Percentiles rank a stretch among this genome's conserved stretches.
phyloP scores from a whole-genome alignment of 2,888 invertebrate genomes.

The Apocheima hispidaria region DNA sequence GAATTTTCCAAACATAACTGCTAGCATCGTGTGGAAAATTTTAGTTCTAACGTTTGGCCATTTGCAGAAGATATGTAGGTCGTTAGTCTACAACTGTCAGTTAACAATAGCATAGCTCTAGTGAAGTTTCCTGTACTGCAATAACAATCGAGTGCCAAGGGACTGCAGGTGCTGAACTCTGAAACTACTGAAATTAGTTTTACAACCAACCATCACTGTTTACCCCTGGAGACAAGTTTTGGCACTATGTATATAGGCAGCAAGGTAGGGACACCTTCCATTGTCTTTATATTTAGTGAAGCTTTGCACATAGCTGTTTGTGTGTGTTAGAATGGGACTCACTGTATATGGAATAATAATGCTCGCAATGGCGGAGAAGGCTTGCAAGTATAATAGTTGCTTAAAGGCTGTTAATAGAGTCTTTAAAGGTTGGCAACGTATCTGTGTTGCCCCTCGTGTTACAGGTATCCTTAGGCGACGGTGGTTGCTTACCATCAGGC shows the following conservation, averaged over 20 bases:
- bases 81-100: not conserved
- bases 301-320: not conserved
- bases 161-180: conserved; percentile 33
- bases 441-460: too few species aligned
- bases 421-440: too few species aligned
- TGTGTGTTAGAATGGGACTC: not conserved
- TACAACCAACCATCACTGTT: conserved; percentile 27
- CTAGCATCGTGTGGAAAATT: too few species aligned
- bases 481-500: too few species aligned
- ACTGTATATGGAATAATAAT: not conserved
- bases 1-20: too few species aligned
- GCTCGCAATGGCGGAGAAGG: not conserved
- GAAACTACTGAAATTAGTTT: conserved; percentile 37
- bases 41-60: too few species aligned
- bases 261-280: conserved; percentile 1
- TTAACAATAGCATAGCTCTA: conserved; percentile 15
- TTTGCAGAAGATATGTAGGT: too few species aligned
- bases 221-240: conserved; percentile 18
- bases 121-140: conserved; percentile 18
- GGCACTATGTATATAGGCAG: conserved; percentile 13
- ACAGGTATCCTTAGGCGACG: too few species aligned
- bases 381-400: too few species aligned
- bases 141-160: conserved; percentile 35
- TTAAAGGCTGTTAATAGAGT: too few species aligned
- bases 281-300: not conserved